A percentile compares a stretch with the other conserved stretches of the same genome.
Conservation (phyloP, 2,113 vertebrate genomes). For the Eulacestoma nigropectus region DNA sequence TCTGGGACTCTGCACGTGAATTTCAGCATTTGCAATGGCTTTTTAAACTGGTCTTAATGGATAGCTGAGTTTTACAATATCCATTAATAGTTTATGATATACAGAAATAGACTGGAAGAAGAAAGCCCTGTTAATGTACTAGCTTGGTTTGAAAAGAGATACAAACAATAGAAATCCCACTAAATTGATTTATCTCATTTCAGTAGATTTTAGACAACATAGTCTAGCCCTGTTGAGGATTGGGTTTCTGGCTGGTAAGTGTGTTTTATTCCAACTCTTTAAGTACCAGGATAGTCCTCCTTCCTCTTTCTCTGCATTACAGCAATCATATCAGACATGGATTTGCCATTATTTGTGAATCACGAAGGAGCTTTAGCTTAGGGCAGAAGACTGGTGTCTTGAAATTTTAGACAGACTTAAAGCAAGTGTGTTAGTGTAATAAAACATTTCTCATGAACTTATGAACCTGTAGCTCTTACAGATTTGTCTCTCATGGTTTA, state of each 20-base stretch:
- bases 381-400: not conserved
- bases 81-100: not conserved
- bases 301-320: constrained; percentile 43
- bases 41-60: not conserved
- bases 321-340: not conserved
- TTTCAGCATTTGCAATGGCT: not conserved
- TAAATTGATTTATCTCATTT: not conserved
- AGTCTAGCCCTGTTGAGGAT: not conserved
- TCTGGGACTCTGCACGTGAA: not conserved
- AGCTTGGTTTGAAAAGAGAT: not conserved
- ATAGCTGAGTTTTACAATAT: not conserved
- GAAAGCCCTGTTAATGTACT: not conserved
- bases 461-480: constrained; percentile 37
- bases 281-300: not conserved
- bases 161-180: not conserved
- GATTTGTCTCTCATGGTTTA: constrained; percentile 26
- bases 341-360: constrained; percentile 54
- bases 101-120: not conserved
- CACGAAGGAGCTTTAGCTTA: not conserved
- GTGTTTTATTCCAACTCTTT: not conserved
- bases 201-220: not conserved
- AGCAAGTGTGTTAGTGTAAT: constrained; percentile 26
- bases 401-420: constrained; percentile 42
- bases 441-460: constrained; percentile 64
- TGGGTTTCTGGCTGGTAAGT: not conserved